Percentiles rank a stretch among this genome's conserved stretches.
Conservation (phyloP, 23 tunicate species). For the Styela plicata region DNA sequence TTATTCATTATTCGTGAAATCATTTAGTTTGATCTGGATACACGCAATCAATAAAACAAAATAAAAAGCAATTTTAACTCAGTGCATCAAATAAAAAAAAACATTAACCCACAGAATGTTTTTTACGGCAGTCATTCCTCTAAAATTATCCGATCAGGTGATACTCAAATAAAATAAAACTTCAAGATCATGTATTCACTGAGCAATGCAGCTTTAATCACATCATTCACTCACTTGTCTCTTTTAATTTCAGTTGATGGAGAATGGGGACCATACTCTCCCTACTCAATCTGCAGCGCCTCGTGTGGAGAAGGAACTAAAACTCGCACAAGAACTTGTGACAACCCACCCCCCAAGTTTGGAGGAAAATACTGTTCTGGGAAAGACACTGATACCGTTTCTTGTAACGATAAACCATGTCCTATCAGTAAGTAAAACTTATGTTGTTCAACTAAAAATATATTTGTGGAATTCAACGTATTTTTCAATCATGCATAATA, state of each 20-base stretch:
- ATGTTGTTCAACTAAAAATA: not conserved
- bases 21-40: too few relatives aligned
- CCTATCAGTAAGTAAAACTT: slow-evolving; percentile 60
- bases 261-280: slow-evolving; percentile 70
- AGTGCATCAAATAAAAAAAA: too few relatives aligned
- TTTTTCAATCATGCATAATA: not conserved
- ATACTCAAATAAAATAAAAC: too few relatives aligned
- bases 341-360: slow-evolving; percentile 77
- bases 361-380: slow-evolving; percentile 77
- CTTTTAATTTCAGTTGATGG: slow-evolving; percentile 60
- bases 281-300: slow-evolving; percentile 54
- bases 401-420: slow-evolving; percentile 54
- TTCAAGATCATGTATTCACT: too few relatives aligned
- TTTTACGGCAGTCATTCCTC: too few relatives aligned
- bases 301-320: slow-evolving; percentile 72
- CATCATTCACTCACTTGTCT: too few relatives aligned
- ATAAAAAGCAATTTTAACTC: too few relatives aligned
- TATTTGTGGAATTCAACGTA: not conserved
- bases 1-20: too few relatives aligned
- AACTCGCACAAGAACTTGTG: slow-evolving; percentile 56
- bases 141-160: too few relatives aligned
- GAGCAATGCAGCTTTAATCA: too few relatives aligned
- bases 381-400: slow-evolving; percentile 27
- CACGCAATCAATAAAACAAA: too few relatives aligned
- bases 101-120: too few relatives aligned